phyloP scores from a whole-genome alignment of 2,888 invertebrate genomes.

The Xanthorhoe designata region DNA sequence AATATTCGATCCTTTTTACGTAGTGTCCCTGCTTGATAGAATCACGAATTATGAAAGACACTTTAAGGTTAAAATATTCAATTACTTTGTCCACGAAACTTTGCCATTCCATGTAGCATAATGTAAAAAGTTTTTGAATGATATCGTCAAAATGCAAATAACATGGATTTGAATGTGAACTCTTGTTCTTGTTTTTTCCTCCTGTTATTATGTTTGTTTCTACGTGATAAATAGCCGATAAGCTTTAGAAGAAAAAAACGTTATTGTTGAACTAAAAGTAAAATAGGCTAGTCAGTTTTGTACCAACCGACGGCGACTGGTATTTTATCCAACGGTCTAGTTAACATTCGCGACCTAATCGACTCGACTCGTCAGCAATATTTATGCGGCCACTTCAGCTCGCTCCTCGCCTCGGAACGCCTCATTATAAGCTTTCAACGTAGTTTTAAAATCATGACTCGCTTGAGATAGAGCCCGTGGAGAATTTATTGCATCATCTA shows the following conservation, averaged over 20 bases:
- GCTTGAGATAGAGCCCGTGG: conserved; percentile 56
- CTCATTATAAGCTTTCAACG: conserved; percentile 71
- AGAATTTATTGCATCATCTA: conserved; percentile 60
- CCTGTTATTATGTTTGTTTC: conserved; percentile 1
- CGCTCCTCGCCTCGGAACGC: conserved; percentile 56
- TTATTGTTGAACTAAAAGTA: conserved; percentile 4
- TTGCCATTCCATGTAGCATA: conserved; percentile 59
- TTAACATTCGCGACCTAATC: conserved; percentile 60
- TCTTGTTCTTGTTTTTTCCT: conserved; percentile 35
- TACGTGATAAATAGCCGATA: conserved; percentile 7
- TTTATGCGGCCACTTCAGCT: conserved; percentile 63
- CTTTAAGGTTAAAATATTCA: conserved; percentile 56
- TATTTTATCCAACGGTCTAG: conserved; percentile 50
- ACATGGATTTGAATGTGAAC: conserved; percentile 49
- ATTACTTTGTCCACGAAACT: conserved; percentile 54
- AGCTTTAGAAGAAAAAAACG: not conserved
- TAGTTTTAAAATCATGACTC: conserved; percentile 65
- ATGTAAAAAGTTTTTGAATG: conserved; percentile 71
- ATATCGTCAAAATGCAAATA: conserved; percentile 71
- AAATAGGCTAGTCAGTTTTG: conserved; percentile 34
- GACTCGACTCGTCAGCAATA: conserved; percentile 60
- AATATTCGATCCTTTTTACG: no score
- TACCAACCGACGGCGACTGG: conserved; percentile 30
- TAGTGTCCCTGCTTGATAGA: conserved; percentile 18
- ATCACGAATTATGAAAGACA: conserved; percentile 31